phyloP scores from a whole-genome alignment of 1,140 invertebrate genomes.

The Caenorhabditis brenneri region DNA sequence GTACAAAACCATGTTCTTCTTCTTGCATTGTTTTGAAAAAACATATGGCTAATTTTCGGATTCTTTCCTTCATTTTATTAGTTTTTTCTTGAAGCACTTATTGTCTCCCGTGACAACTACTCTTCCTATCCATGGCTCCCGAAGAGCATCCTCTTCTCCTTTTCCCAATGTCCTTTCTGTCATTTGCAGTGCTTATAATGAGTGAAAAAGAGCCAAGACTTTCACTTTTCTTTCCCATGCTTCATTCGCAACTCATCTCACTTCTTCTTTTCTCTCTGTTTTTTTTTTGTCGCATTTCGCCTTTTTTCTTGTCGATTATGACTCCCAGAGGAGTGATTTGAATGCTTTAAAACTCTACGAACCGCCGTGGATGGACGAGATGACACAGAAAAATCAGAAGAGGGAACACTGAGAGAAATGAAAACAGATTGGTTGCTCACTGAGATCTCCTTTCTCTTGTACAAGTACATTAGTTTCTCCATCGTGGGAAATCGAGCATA shows the following conservation, averaged over 20 bases:
- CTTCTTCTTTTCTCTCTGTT: background rate
- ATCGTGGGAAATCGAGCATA: no score
- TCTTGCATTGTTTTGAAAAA: no score
- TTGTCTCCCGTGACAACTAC: no score
- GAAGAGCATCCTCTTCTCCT: no score
- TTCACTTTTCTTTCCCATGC: background rate
- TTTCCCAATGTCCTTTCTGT: background rate
- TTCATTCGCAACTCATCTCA: slow-evolving; percentile 3
- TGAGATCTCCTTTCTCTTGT: no score
- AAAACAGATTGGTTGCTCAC: background rate
- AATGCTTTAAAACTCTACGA: background rate
- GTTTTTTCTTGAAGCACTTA: no score
- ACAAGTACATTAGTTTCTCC: no score
- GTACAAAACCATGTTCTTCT: no score
- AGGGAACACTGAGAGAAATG: no score
- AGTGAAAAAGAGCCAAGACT: background rate
- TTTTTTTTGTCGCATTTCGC: background rate
- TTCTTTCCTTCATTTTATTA: no score
- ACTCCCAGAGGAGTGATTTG: background rate
- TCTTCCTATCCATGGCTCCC: no score
- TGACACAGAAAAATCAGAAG: background rate
- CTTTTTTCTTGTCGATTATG: background rate
- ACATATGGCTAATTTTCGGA: no score
- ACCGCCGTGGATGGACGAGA: background rate
- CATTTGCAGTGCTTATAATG: background rate